Evolutionary conservation across 2,113 vertebrate species (phyloP).

Genomic region (Tympanuchus pallidicinctus): DNA sequence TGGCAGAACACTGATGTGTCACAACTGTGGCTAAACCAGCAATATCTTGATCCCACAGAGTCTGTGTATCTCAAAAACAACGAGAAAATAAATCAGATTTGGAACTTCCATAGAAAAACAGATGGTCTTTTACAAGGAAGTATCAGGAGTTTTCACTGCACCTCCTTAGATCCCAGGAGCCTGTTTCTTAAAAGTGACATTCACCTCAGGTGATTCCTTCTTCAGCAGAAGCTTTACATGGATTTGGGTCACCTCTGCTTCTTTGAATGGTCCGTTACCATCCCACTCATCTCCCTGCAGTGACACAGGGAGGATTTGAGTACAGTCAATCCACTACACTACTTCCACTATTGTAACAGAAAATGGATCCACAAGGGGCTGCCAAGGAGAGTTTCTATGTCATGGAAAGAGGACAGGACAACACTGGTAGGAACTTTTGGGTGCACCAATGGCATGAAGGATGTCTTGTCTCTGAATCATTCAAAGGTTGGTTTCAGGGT

Average conservation of each 20-base stretch:
- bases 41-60: no score
- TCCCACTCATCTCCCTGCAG: background rate
- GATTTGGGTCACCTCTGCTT: background rate
- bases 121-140: background rate
- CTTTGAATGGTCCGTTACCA: background rate
- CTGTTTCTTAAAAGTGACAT: background rate
- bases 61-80: background rate
- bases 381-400: fast-evolving
- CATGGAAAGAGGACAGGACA: background rate
- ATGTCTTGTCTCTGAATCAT: background rate
- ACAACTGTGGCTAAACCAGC: background rate
- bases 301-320: background rate
- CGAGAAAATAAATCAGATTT: background rate
- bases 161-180: background rate
- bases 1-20: fast-evolving
- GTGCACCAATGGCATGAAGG: background rate
- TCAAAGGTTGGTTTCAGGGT: background rate
- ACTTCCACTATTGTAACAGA: background rate
- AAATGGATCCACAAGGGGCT: background rate
- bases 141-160: background rate
- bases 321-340: background rate
- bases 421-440: fast-evolving
- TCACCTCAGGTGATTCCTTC: background rate
- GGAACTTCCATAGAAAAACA: background rate
- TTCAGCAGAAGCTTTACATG: background rate